Percentiles rank a stretch among this genome's conserved stretches.
Conservation (phyloP, 2,797 vertebrate genomes). For the Chanos chanos region DNA sequence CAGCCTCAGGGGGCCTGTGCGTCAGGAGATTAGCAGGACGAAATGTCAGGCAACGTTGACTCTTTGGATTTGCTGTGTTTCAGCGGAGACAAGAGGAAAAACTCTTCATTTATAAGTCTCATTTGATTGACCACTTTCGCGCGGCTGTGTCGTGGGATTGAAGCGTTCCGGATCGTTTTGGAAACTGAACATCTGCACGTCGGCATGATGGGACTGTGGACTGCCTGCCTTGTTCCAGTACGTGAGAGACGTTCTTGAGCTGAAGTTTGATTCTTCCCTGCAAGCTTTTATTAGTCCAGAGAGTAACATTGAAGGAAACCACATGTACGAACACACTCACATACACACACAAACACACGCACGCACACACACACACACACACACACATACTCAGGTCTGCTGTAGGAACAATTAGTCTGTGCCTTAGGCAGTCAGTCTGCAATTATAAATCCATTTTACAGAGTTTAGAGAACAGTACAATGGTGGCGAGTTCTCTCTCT, state of each 20-base stretch:
- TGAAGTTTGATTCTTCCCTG: not conserved
- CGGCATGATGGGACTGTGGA: not conserved
- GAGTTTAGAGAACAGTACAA: constrained; percentile 14
- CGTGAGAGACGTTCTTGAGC: too few relatives aligned
- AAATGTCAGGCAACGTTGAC: constrained; percentile 36
- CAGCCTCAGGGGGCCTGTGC: not conserved
- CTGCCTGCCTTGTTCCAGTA: too few relatives aligned
- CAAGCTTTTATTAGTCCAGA: constrained; percentile 27
- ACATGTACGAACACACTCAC: not conserved
- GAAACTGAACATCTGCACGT: not conserved
- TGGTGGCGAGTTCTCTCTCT: constrained; percentile 6
- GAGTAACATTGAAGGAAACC: too few relatives aligned
- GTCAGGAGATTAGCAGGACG: constrained; percentile 23
- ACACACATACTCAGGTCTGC: constrained; percentile 25
- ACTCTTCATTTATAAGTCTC: too few relatives aligned
- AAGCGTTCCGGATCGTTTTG: not conserved
- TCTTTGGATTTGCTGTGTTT: too few relatives aligned
- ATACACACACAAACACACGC: constrained; percentile 13
- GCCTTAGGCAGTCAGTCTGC: constrained; percentile 31
- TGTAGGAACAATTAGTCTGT: constrained; percentile 34
- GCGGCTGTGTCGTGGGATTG: too few relatives aligned
- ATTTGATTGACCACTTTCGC: too few relatives aligned
- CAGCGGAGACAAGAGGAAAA: not conserved
- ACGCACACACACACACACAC: not conserved
- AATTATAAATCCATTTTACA: constrained; percentile 45